Conservation (phyloP, 2,113 vertebrate genomes). For the Periophthalmus modestus region DNA sequence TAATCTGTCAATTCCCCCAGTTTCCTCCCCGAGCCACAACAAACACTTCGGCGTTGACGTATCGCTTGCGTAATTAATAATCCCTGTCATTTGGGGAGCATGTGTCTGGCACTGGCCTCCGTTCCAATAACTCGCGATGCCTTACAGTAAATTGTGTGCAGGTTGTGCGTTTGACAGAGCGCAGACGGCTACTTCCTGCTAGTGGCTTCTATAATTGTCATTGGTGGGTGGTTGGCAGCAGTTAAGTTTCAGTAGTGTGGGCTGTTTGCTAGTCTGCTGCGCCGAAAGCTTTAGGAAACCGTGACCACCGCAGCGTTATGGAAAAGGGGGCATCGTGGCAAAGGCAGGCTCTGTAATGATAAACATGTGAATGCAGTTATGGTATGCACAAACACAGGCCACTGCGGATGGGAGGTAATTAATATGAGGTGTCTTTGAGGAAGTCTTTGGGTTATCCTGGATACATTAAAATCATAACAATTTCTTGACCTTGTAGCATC, state of each 20-base stretch:
- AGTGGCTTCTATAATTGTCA: slow-evolving; percentile 60
- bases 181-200: slow-evolving; percentile 64
- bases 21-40: slow-evolving; percentile 59
- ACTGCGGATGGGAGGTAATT: background rate
- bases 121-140: slow-evolving; percentile 41
- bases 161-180: slow-evolving; percentile 58
- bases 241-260: slow-evolving; percentile 63
- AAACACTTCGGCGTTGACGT: slow-evolving; percentile 57
- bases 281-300: slow-evolving; percentile 40
- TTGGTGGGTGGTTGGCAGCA: slow-evolving; percentile 66
- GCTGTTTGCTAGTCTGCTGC: slow-evolving; percentile 54
- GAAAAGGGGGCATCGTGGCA: slow-evolving; percentile 35
- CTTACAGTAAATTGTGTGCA: slow-evolving; percentile 63
- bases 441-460: background rate
- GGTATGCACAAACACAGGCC: slow-evolving; percentile 15
- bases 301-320: slow-evolving; percentile 47
- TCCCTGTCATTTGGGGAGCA: slow-evolving; percentile 64
- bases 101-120: slow-evolving; percentile 37
- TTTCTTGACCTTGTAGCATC: background rate
- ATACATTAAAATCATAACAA: background rate
- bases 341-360: background rate
- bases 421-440: background rate
- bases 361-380: slow-evolving; percentile 8
- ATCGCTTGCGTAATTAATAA: slow-evolving; percentile 52
- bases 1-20: slow-evolving; percentile 24